Evolutionary conservation across 2,113 vertebrate species (phyloP), one percentile per base, ranked within the genome.

Genomic region (Alexandromys fortis): DNA sequence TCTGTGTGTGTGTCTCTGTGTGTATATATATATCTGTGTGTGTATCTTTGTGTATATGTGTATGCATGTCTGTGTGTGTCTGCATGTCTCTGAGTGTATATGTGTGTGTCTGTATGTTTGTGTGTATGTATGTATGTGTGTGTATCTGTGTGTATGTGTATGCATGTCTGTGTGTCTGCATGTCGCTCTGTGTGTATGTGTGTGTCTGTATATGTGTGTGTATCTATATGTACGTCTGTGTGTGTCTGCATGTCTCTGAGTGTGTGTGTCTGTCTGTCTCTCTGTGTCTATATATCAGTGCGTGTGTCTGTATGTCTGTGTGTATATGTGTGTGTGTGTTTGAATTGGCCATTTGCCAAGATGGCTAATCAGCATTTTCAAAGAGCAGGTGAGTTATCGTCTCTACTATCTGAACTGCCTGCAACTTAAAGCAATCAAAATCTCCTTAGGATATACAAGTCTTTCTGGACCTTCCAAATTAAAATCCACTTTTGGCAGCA

Each of bases 331-430:
- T 72, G 70, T 38, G 38, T 86, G 42, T 92, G 77, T 96, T 63
- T 85, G 72, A 61, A 92, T 82, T 97, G 96, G 97, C 93, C 96
- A 68, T 93, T 95, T 0, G 61, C 96, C 96, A 97, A 96, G 79
- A 83, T 58, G 92, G 78, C 35, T 63, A 72, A 87, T 89, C 93
- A 94, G 65, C 58, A 90, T 88, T 97, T 97, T 97, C 96, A 98
- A 97, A 96, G 81, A 94, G 92, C 93, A 93, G 85, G 90, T 94
- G 96, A 98, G 92, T 92, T 95, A 96, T 97, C 87, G 88, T 94
- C 77, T 75, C 78, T n/a, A 85, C 94, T 92, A 93, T 85, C 93
- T 96, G 83, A 96, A 87, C 70, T 96, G 76, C 94, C 72, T 92
- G 38, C 17, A 92, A 92, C 94, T 92, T 91, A 90, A 92, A 93